These are phyloP conservation scores for Teleopsis dalmanni DNA, from an alignment of 1,140 invertebrate species.

Conservation along the genomic window DNA sequence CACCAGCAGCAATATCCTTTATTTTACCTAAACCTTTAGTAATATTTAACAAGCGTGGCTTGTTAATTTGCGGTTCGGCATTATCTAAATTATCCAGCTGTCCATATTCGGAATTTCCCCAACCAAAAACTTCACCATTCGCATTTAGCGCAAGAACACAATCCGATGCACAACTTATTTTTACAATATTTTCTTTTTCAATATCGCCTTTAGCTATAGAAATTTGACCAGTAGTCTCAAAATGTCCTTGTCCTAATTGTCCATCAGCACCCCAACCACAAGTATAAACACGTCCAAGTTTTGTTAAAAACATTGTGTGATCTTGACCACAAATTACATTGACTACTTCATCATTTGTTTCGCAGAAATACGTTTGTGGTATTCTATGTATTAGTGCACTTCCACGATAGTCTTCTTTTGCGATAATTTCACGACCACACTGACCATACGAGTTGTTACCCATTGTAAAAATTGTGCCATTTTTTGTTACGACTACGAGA, in stretches of 20 bases:
- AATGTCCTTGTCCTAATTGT: conserved; percentile 80
- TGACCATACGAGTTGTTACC: conserved; percentile 94
- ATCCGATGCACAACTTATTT: conserved; percentile 72
- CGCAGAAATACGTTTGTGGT: conserved; percentile 50
- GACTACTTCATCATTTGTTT: conserved; percentile 57
- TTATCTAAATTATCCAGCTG: conserved; percentile 57
- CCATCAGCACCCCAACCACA: conserved; percentile 95
- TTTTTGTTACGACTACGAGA: conserved; percentile 68
- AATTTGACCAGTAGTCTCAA: conserved; percentile 53
- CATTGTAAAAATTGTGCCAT: conserved; percentile 71
- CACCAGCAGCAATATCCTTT: conserved; percentile 73
- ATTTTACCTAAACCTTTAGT: conserved; percentile 64
- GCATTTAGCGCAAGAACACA: conserved; percentile 87
- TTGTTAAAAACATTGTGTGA: conserved; percentile 75
- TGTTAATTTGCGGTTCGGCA: conserved; percentile 55
- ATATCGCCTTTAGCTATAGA: conserved; percentile 72
- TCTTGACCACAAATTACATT: conserved; percentile 75
- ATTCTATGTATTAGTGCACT: conserved; percentile 62
- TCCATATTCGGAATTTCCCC: conserved; percentile 93
- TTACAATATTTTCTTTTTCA: conserved; percentile 69
- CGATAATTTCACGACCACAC: conserved; percentile 76
- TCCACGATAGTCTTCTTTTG: conserved; percentile 65
- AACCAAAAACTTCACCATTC: conserved; percentile 89
- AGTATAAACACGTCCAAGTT: conserved; percentile 71
- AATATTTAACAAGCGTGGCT: conserved; percentile 59